phyloP scores from a whole-genome alignment of 2,888 invertebrate species.

The Torymus texanus region DNA sequence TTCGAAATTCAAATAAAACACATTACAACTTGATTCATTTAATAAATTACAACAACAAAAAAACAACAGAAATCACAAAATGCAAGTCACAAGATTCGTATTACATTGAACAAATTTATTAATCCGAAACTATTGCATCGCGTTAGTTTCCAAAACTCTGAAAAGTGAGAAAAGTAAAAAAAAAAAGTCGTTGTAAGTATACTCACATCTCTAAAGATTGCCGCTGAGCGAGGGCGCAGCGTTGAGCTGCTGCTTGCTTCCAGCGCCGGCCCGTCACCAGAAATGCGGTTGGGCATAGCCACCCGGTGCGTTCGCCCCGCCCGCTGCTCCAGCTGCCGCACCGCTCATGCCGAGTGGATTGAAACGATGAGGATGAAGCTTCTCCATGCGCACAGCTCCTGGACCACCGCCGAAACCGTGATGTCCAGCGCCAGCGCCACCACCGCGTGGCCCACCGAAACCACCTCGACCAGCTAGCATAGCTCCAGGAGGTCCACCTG shows the following conservation, averaged over 20 bases:
- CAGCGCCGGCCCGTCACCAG: slow-evolving; percentile 68
- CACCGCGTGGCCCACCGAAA: slow-evolving; percentile 68
- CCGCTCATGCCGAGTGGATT: slow-evolving; percentile 74
- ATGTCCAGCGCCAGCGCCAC: slow-evolving; percentile 69
- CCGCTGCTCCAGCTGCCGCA: slow-evolving; percentile 61
- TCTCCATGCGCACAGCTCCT: slow-evolving; percentile 74
- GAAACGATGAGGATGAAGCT: slow-evolving; percentile 73
- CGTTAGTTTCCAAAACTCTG: too few species aligned
- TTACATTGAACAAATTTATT: too few species aligned
- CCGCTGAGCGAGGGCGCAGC: slow-evolving; percentile 29
- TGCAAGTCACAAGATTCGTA: too few species aligned
- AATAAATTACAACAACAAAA: too few species aligned
- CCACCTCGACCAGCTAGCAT: slow-evolving; percentile 67
- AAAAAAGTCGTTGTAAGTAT: neutral
- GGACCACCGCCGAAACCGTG: slow-evolving; percentile 70
- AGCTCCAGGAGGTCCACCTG: slow-evolving; percentile 62
- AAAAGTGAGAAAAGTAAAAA: slow-evolving; percentile 10
- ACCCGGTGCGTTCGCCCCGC: slow-evolving; percentile 59
- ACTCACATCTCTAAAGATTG: slow-evolving; percentile 49
- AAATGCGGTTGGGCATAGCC: slow-evolving; percentile 73
- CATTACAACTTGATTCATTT: too few species aligned
- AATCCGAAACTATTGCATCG: too few species aligned
- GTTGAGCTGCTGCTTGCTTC: slow-evolving; percentile 13
- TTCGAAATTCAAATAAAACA: neutral
- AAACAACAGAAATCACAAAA: too few species aligned